These are phyloP conservation scores for Lytechinus variegatus DNA, from an alignment of 35 echinoderm and acorn worm species.

Conservation along the genomic window DNA sequence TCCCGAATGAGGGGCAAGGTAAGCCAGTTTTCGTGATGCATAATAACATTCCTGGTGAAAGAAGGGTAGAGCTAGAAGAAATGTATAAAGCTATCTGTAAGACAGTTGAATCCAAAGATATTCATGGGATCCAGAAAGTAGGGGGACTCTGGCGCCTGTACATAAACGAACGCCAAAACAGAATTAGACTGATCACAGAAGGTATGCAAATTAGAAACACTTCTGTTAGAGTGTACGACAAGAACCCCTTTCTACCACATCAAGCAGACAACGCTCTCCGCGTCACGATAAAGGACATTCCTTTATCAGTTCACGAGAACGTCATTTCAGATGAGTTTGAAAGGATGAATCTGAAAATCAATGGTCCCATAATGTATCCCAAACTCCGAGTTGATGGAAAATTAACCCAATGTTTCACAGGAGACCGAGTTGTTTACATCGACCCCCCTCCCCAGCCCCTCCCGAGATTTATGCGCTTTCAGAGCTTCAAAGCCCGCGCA, in stretches of 20 bases:
- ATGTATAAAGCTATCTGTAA: background rate
- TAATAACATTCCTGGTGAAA: constrained; percentile 2
- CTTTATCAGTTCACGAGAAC: background rate
- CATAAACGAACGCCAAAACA: background rate
- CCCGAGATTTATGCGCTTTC: no score
- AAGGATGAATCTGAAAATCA: background rate
- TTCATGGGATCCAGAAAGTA: background rate
- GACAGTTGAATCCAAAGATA: background rate
- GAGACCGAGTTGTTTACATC: no score
- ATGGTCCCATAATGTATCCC: background rate
- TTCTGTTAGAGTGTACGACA: background rate
- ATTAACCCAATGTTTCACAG: no score
- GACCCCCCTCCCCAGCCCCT: no score
- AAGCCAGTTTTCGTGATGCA: background rate
- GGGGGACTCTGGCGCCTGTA: background rate
- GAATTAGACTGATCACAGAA: background rate
- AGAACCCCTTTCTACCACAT: background rate
- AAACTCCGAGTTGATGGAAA: background rate
- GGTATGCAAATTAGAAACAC: background rate
- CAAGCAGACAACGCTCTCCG: background rate
- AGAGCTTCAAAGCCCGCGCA: no score
- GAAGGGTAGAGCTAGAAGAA: background rate
- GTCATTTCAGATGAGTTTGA: background rate
- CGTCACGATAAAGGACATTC: background rate
- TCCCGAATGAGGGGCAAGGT: background rate